Base-by-base conservation (phyloP, 1,140 invertebrate genomes). In the Drosophila prosaltans region DNA sequence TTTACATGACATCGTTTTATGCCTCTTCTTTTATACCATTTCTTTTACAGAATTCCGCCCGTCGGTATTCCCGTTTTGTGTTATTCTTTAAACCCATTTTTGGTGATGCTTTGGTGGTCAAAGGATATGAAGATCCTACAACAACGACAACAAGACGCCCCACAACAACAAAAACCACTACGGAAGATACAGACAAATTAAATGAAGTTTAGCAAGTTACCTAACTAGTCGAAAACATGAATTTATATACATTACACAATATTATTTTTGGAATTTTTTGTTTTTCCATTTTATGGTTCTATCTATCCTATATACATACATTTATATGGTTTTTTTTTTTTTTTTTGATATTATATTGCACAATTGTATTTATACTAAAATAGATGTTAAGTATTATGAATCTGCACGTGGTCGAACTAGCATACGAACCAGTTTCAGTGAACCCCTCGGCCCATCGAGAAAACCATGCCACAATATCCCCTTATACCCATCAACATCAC, bases 81-180 rank as follows among this genome's bases (percentile, higher is more conserved):
- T 93, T 95, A 30, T 92, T 95, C 8, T 95, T 96, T 83, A 95
- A 95, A 63, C 95, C 95, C 0, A 78, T 95, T 32, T 95, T 95
- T 89, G 93, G 94, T 1, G 94, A 95, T n/a, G 93, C 93, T 7
- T 94, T 95, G 74, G 93, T 94, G 51, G 95, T 95, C 61, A 95
- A 95, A 79, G 95, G 95, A 1, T 93, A 94, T n/a, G 93, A 94
- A 69, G 93, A 94, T 16, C 84, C 93, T 36, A 93, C 93, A 36
- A 93, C 93, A 11, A 94, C 93, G 58, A 93, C 93, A 7, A 94
- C 92, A 32, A 92, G 92, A 16, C 72, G 69, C 3, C 70, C 76
- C 1, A 81, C 77, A 26, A 93, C 58, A 6, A 79, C 75, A 3
- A 30, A 30, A 30, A 60, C 78, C 10, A 61, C 67, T 26, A 83